A percentile compares a stretch with the other conserved stretches of the same genome.
These are phyloP conservation scores for Stictocephala bisonia DNA, from an alignment of 2,888 invertebrate genomes.

Conservation along the genomic window DNA sequence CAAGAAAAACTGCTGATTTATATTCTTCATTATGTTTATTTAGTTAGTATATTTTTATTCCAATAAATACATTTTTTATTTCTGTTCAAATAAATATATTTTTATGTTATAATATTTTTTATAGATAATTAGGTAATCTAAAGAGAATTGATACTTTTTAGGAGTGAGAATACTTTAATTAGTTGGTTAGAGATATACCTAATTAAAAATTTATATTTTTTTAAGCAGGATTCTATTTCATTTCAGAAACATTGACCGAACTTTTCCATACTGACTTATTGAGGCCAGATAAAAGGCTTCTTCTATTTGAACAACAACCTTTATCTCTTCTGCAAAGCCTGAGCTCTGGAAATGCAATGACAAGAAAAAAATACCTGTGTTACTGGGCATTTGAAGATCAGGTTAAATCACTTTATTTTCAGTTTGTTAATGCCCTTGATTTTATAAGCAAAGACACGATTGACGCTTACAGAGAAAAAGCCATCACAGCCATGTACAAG, in stretches of 20 bases:
- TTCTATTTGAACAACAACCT: conserved; percentile 75
- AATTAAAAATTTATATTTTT: not conserved
- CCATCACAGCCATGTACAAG: conserved; percentile 79
- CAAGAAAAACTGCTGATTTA: no score
- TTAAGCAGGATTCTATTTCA: conserved; percentile 45
- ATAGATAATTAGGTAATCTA: not conserved
- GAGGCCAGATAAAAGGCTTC: conserved; percentile 73
- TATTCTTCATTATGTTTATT: no score
- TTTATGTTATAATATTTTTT: no score
- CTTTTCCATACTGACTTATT: conserved; percentile 79
- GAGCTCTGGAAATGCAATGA: conserved; percentile 73
- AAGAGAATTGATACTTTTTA: not conserved
- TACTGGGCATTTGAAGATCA: conserved; percentile 93
- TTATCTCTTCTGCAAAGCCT: conserved; percentile 70
- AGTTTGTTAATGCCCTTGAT: conserved; percentile 78
- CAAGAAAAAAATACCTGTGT: conserved; percentile 74
- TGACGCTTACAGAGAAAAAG: conserved; percentile 83
- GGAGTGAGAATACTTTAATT: not conserved
- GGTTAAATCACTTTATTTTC: conserved; percentile 75
- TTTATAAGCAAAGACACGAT: conserved; percentile 82
- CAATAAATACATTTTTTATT: no score
- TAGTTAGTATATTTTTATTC: no score
- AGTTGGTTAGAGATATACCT: conserved; percentile 13
- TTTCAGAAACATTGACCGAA: conserved; percentile 81
- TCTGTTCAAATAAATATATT: no score